Evolutionary conservation across 2,113 vertebrate genomes (phyloP), one percentile per base, ranked within the genome.

Genomic region (Eretmochelys imbricata): DNA sequence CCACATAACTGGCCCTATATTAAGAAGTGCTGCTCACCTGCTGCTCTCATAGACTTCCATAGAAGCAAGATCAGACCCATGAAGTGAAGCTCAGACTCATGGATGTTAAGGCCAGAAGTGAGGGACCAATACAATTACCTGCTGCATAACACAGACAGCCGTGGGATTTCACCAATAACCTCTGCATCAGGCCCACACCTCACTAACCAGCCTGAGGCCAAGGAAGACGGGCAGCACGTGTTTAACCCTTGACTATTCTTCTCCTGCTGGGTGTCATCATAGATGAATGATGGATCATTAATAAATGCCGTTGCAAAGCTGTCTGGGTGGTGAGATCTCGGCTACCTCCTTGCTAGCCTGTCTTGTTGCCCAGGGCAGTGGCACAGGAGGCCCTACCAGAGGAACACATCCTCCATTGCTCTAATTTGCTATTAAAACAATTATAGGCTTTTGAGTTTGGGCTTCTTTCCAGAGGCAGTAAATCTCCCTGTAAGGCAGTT

Each of bases 381-480:
- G 82, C 84, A 87, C 0, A 2, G 35, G 82, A 31, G 54, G 81
- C 46, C 48, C 38, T 27, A 13, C 6, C 46, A 75, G 7, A n/a
- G 53, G 49, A 89, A 83, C 29, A 62, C 84, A 65, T 84, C 82
- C 90, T 94, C 90, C 50, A 62, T 85, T 48, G 89, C 82, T 91
- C 91, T 96, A 96, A 93, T 94, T 93, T 89, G 82, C 88, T 90
- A 51, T 93, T 97, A 89, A 93, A 97, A 94, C 92, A 85, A 90
- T 94, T 90, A 94, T 50, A 82, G 86, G 55, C 85, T 94, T 95
- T 95, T 87, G 86, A 90, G 84, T 83, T 82, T 89, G 91, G 90
- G 93, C 90, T 94, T 42, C 82, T 90, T 94, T 94, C 93, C 96
- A 95, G 84, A 27, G 5, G 49, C 78, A 82, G 90, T 91, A 93